phyloP scores from a whole-genome alignment of 2,888 invertebrate genomes.

The Polydesmus complanatus region DNA sequence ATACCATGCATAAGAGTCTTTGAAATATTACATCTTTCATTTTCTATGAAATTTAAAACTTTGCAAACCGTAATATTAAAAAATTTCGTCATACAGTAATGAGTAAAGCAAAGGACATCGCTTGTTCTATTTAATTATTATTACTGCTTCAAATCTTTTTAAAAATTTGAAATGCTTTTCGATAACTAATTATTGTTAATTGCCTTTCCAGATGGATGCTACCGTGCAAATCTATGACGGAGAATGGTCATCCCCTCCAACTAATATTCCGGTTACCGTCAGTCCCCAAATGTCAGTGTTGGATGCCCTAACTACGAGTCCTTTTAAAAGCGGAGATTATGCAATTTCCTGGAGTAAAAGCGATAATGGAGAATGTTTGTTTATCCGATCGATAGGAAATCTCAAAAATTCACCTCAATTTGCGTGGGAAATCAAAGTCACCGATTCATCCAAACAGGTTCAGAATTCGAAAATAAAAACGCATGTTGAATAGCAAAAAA shows the following conservation, averaged over 20 bases:
- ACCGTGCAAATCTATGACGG: conserved; percentile 5
- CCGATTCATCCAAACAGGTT: conserved; percentile 3
- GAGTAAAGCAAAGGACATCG: too few species aligned
- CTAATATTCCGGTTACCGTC: conserved; percentile 4
- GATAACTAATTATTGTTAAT: background rate
- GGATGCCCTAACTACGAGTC: conserved; percentile 6
- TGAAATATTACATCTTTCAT: too few species aligned
- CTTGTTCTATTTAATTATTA: too few species aligned
- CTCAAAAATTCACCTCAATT: background rate
- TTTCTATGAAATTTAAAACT: too few species aligned
- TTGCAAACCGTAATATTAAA: too few species aligned
- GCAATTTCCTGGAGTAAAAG: background rate
- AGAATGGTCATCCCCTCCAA: background rate
- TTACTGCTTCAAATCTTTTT: too few species aligned
- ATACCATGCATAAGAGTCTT: too few species aligned
- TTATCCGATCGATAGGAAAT: conserved; percentile 7
- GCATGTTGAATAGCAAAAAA: too few species aligned
- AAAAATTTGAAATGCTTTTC: too few species aligned
- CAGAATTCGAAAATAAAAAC: too few species aligned
- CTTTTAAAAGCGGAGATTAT: conserved; percentile 2
- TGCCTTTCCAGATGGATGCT: conserved; percentile 7
- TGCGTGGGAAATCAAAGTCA: conserved; percentile 8
- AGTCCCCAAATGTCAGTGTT: conserved; percentile 5
- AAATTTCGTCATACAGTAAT: too few species aligned
- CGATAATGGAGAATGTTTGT: background rate